These are phyloP conservation scores for Squalus acanthias DNA, from an alignment of 2,797 vertebrate species.

Conservation along the genomic window DNA sequence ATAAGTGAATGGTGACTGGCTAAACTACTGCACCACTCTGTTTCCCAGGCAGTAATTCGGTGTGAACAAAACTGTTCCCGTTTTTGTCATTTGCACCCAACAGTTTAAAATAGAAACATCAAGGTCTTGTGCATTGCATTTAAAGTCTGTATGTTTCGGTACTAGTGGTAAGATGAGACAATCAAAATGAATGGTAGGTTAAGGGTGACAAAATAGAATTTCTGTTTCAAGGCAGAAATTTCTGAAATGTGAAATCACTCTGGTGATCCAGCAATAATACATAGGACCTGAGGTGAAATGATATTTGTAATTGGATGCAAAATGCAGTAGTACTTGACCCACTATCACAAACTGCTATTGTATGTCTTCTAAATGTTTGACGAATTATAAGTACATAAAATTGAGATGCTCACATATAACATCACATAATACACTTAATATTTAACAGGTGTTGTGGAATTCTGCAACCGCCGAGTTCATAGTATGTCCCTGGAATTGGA, in stretches of 20 bases:
- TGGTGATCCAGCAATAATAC: not conserved
- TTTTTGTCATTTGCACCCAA: not conserved
- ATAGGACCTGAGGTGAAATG: not conserved
- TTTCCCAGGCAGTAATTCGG: not conserved
- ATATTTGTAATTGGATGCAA: not conserved
- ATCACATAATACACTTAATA: conserved; percentile 1
- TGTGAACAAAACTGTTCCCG: not conserved
- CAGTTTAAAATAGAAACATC: not conserved
- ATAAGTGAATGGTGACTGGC: not conserved
- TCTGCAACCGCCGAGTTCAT: not conserved
- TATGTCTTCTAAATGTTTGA: not conserved
- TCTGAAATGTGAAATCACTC: not conserved
- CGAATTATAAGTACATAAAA: not conserved
- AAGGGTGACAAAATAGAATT: not conserved
- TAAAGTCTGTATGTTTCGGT: not conserved
- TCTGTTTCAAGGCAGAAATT: not conserved
- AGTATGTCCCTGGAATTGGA: not conserved
- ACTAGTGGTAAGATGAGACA: not conserved
- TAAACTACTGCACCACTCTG: not conserved
- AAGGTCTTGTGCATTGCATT: not conserved
- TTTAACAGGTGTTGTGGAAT: conserved; percentile 33
- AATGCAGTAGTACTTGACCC: not conserved
- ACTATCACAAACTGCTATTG: not conserved
- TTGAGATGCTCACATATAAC: not conserved
- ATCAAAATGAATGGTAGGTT: not conserved